phyloP scores from a whole-genome alignment of 2,797 vertebrate species.

The Champsocephalus gunnari region DNA sequence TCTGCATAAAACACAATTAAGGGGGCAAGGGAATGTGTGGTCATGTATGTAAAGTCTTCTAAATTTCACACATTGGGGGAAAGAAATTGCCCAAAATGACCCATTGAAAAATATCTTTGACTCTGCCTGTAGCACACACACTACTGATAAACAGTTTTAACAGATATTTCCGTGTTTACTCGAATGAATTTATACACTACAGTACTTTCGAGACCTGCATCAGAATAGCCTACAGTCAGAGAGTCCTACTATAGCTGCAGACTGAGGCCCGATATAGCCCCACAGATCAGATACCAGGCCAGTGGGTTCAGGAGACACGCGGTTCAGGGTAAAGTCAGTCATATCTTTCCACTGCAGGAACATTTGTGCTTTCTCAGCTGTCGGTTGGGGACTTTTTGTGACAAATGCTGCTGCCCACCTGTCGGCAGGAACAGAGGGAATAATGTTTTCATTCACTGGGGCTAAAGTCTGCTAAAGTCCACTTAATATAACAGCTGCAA shows the following conservation, averaged over 20 bases:
- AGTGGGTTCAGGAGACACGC: constrained; percentile 56
- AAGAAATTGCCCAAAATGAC: too few species aligned
- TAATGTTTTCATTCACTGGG: constrained; percentile 19
- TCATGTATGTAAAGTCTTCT: too few species aligned
- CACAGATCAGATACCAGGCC: constrained; percentile 74
- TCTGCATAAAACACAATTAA: too few species aligned
- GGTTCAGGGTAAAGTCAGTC: constrained; percentile 50
- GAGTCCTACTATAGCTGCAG: constrained; percentile 41
- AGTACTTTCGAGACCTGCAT: constrained; percentile 4
- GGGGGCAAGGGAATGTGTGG: too few species aligned
- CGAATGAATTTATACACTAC: neutral
- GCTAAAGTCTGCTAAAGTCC: neutral
- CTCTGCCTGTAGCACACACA: neutral
- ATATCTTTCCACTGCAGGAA: constrained; percentile 51
- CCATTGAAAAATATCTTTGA: too few species aligned
- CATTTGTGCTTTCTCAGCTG: constrained; percentile 69
- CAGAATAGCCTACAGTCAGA: constrained; percentile 22
- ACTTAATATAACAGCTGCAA: constrained; percentile 1
- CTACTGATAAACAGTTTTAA: neutral
- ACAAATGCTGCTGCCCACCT: constrained; percentile 40
- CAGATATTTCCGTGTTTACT: neutral
- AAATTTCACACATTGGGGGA: too few species aligned
- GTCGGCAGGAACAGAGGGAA: constrained; percentile 38
- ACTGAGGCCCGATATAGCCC: constrained; percentile 66
- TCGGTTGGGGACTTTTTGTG: constrained; percentile 47